Evolutionary conservation across 2,113 vertebrate genomes (phyloP).

Genomic region (Phoxinus phoxinus): DNA sequence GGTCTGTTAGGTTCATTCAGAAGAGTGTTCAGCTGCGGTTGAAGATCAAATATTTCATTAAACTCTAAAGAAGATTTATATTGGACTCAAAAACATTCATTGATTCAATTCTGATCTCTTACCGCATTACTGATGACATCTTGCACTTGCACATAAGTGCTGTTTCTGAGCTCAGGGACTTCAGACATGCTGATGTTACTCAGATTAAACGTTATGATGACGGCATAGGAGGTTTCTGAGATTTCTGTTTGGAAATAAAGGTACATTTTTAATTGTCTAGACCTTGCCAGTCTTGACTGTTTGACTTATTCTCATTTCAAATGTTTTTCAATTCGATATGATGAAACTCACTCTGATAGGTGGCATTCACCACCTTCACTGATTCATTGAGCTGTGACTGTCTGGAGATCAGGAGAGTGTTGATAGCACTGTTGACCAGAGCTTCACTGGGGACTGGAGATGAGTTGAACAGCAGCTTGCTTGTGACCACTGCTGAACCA

Average conservation of each 20-base stretch:
- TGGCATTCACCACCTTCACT: constrained; percentile 10
- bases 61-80: neutral
- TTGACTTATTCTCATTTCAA: neutral
- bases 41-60: neutral
- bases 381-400: constrained; percentile 1
- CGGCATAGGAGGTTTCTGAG: neutral
- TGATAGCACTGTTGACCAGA: constrained; percentile 25
- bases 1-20: neutral
- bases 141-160: neutral
- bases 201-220: neutral
- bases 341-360: neutral
- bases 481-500: neutral
- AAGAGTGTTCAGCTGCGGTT: constrained; percentile 37
- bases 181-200: neutral
- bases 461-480: constrained; percentile 28
- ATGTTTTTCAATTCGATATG: fast-evolving
- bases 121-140: constrained; percentile 9
- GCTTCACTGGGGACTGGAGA: constrained; percentile 31
- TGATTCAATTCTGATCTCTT: too few relatives aligned
- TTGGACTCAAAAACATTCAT: too few relatives aligned
- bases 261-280: too few relatives aligned
- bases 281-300: neutral
- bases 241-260: too few relatives aligned
- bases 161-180: neutral
- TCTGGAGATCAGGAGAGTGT: neutral